Percentiles rank a stretch among this genome's conserved stretches.
Evolutionary conservation across 2,113 vertebrate species (phyloP).

Genomic region (Columba janthina): DNA sequence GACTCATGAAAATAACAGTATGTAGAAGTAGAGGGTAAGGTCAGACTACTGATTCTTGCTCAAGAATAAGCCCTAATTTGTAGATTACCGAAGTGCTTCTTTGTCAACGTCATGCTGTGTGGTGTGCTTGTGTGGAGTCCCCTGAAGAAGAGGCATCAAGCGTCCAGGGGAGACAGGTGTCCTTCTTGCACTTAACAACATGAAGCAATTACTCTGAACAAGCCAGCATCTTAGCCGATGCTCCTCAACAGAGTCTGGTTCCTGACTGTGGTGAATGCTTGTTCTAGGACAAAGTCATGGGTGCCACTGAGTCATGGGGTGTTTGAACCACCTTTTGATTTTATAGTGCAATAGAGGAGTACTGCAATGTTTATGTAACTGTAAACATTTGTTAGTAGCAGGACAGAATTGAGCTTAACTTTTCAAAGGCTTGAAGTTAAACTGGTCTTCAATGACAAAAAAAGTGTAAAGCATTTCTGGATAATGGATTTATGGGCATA

Average conservation of each 20-base stretch:
- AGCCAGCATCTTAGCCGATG: neutral
- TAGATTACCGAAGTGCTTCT: neutral
- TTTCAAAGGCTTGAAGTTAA: neutral
- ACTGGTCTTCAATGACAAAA: neutral
- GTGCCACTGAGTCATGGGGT: neutral
- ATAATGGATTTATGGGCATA: neutral
- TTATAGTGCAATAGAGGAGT: neutral
- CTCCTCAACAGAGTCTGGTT: neutral
- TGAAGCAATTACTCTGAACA: neutral
- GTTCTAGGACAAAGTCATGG: neutral
- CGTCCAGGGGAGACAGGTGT: neutral
- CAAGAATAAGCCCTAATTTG: neutral
- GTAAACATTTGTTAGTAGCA: neutral
- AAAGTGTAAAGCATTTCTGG: neutral
- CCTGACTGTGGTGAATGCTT: neutral
- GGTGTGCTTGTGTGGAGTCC: neutral
- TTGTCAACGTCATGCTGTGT: neutral
- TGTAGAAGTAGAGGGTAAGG: neutral
- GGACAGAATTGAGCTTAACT: neutral
- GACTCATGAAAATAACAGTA: neutral
- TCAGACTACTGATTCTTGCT: neutral
- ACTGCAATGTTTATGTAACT: neutral
- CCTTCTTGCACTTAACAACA: neutral
- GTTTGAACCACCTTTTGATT: neutral
- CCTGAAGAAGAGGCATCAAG: rapidly evolving